phyloP scores from a whole-genome alignment of 2,113 vertebrate species.

The Lagopus leucura region DNA sequence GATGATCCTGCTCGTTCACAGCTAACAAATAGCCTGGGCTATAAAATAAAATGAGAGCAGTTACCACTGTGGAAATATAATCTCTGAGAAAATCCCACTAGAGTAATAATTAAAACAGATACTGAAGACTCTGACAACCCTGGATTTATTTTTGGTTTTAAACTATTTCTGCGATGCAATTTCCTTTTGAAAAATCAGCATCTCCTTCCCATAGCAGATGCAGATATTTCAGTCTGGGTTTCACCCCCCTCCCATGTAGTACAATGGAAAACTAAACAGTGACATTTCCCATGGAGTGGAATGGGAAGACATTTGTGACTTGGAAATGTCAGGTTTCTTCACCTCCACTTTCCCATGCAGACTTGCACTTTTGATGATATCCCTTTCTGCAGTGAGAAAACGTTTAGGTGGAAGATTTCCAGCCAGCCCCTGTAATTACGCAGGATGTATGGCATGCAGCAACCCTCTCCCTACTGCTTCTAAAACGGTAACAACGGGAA shows the following conservation, averaged over 20 bases:
- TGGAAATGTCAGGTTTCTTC: not conserved
- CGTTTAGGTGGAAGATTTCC: not conserved
- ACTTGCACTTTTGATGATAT: fast-evolving
- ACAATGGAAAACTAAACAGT: not conserved
- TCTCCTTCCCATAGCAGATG: not conserved
- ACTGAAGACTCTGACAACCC: not conserved
- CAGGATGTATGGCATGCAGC: fast-evolving
- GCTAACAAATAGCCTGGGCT: not conserved
- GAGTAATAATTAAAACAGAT: conserved; percentile 39
- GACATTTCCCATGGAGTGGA: not conserved
- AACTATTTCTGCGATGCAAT: not conserved
- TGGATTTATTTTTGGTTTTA: not conserved
- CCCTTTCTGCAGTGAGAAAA: fast-evolving
- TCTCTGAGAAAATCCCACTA: conserved; percentile 27
- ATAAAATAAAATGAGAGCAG: conserved; percentile 7
- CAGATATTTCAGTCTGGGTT: not conserved
- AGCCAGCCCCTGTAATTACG: not conserved
- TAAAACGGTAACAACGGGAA: fast-evolving
- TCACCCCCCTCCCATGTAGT: not conserved
- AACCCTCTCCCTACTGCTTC: not conserved
- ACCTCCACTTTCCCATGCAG: not conserved
- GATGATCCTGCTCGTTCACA: fast-evolving
- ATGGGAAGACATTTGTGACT: not conserved
- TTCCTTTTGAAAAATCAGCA: not conserved
- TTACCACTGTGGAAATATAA: conserved; percentile 22